These are phyloP conservation scores for Zaprionus camerounensis DNA, from an alignment of 1,140 invertebrate genomes.

Conservation along the genomic window DNA sequence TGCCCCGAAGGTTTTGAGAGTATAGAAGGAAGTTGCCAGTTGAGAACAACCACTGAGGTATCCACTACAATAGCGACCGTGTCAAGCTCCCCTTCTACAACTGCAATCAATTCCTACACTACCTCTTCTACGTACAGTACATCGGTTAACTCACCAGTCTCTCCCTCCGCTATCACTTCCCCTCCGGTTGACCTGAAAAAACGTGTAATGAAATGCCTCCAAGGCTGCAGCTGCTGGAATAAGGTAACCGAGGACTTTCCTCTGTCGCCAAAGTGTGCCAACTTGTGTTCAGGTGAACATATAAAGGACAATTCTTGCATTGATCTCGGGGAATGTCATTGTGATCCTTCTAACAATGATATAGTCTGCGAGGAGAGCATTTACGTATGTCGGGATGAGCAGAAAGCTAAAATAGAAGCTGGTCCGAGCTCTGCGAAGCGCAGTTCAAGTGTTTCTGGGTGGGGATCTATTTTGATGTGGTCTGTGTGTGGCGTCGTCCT, in stretches of 20 bases:
- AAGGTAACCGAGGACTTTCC: neutral
- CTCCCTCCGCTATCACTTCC: neutral
- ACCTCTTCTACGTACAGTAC: neutral
- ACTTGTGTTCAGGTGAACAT: constrained; percentile 33
- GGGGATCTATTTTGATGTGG: constrained; percentile 32
- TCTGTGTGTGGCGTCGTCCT: neutral
- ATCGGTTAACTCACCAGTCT: neutral
- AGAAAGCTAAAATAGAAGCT: neutral
- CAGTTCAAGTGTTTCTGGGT: neutral
- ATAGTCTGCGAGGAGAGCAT: constrained; percentile 26
- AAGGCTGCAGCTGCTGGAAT: constrained; percentile 50
- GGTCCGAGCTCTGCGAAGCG: neutral
- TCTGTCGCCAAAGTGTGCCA: constrained; percentile 38
- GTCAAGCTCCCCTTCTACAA: neutral
- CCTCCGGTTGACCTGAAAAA: neutral
- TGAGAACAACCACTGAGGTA: neutral
- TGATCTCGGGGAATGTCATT: constrained; percentile 29
- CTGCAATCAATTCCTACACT: neutral
- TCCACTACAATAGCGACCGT: neutral
- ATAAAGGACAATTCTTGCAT: constrained; percentile 45
- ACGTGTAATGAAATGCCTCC: constrained; percentile 24
- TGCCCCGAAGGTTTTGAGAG: constrained; percentile 66
- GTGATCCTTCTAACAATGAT: constrained; percentile 9
- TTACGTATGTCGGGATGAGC: neutral
- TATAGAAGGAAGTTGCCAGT: constrained; percentile 19